A percentile compares a stretch with the other conserved stretches of the same genome.
phyloP scores from a whole-genome alignment of 2,797 vertebrate species.

The Oreortyx pictus region DNA sequence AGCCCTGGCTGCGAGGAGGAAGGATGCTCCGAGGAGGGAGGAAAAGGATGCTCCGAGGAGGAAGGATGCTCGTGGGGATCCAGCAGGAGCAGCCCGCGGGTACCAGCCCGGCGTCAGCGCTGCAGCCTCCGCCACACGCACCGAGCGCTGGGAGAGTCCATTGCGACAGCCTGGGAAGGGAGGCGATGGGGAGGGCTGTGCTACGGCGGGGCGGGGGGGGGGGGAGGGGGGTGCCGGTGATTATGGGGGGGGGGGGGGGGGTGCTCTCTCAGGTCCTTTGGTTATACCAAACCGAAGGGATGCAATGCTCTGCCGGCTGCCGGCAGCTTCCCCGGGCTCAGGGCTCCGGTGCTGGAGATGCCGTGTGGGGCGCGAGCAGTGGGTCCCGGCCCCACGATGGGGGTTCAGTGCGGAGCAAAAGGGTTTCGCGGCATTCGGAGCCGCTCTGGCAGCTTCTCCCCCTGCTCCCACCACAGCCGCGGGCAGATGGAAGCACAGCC shows the following conservation, averaged over 20 bases:
- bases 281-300: neutral
- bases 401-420: neutral
- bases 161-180: slow-evolving; percentile 20
- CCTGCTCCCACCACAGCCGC: neutral
- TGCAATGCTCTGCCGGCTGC: neutral
- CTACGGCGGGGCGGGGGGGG: neutral
- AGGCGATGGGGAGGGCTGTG: neutral
- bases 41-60: too few relatives aligned
- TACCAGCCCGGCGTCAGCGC: slow-evolving; percentile 16
- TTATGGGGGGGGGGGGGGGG: neutral
- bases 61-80: slow-evolving; percentile 46
- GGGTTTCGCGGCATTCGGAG: neutral
- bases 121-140: slow-evolving; percentile 43
- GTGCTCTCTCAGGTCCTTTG: neutral
- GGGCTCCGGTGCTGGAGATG: neutral
- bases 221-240: neutral
- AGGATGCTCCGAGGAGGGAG: neutral
- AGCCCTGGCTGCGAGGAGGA: neutral
- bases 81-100: slow-evolving; percentile 25
- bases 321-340: neutral
- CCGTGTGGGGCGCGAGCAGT: neutral
- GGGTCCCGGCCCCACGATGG: neutral
- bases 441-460: neutral
- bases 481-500: neutral
- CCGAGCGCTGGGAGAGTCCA: slow-evolving; percentile 65